These are phyloP conservation scores for Littorina saxatilis DNA, from an alignment of 1,140 invertebrate genomes.

Conservation along the genomic window DNA sequence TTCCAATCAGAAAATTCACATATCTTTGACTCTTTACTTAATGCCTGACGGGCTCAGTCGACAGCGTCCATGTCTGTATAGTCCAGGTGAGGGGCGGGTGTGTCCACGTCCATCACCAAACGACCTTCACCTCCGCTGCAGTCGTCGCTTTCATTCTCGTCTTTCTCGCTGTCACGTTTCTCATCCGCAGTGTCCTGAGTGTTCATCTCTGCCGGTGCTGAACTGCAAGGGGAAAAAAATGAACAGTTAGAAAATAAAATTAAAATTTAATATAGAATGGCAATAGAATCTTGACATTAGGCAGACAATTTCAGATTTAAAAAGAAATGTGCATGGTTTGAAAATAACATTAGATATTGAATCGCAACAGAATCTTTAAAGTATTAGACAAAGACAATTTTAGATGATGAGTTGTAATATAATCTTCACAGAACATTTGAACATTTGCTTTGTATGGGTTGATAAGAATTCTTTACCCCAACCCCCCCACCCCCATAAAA, in stretches of 20 bases:
- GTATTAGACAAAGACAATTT: too few relatives aligned
- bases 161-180: constrained; percentile 41
- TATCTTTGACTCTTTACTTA: too few relatives aligned
- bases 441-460: too few relatives aligned
- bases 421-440: background rate
- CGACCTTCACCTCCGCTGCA: constrained; percentile 34
- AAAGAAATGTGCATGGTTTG: too few relatives aligned
- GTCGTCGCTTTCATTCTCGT: constrained; percentile 36
- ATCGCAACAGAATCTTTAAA: too few relatives aligned
- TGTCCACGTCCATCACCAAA: constrained; percentile 36
- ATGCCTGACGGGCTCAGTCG: constrained; percentile 49
- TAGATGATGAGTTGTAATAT: too few relatives aligned
- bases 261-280: too few relatives aligned
- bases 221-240: background rate
- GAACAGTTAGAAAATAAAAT: background rate
- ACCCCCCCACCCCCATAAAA: too few relatives aligned
- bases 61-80: constrained; percentile 72
- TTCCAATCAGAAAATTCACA: too few relatives aligned
- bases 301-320: too few relatives aligned
- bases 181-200: background rate
- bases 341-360: background rate
- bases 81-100: constrained; percentile 34
- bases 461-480: too few relatives aligned
- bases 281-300: too few relatives aligned
- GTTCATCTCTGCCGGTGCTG: background rate